Base-by-base conservation (phyloP, 1,140 invertebrate genomes). In the Trichonephila inaurata region DNA sequence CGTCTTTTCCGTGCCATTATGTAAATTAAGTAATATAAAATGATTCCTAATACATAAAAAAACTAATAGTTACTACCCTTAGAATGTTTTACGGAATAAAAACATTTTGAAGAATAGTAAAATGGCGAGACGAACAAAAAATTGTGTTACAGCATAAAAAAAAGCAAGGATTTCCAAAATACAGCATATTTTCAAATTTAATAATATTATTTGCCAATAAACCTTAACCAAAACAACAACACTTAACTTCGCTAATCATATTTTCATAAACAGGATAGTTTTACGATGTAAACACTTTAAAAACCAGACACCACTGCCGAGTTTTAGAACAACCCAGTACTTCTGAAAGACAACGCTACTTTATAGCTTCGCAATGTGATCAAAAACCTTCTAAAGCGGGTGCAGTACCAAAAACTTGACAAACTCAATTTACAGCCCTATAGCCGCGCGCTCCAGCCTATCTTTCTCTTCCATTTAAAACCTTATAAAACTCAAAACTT, bases 401-500 rank as follows among this genome's bases (percentile, higher is more conserved):
- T 19, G 33, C 33, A 83, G 40, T 60, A 82, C 82, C 44, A 21
- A n/a, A 51, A 83, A 83, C 82, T 83, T 83, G 28, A 19, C 24
- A 77, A 81, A 81, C 89, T 90, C 89, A 24, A 69, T 89, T 89
- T 72, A 89, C 33, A 21, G 24, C 62, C 62, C 87, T 14, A 51
- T 7, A 28, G 16, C 21, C 10, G 7, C 0, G 51, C 10, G 7
- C 0, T 3, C 10, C 7, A 51, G 62, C 21, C 62, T 28, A 10
- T n/a, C 72, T n/a, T 33, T 28, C 58, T 60, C 28, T 44, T 33
- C 61, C 33, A 66, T 69, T 69, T 87, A 21, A 58, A 81, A 61
- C 21, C 89, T 90, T 61, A 90, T 90, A 90, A 81, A 90, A 90
- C 16, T n/a, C 69, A 90, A 89, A 89, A 90, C 69, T 90, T 81